A percentile compares a stretch with the other conserved stretches of the same genome.
Evolutionary conservation across 2,113 vertebrate species (phyloP).

Genomic region (Crotalus tigris): DNA sequence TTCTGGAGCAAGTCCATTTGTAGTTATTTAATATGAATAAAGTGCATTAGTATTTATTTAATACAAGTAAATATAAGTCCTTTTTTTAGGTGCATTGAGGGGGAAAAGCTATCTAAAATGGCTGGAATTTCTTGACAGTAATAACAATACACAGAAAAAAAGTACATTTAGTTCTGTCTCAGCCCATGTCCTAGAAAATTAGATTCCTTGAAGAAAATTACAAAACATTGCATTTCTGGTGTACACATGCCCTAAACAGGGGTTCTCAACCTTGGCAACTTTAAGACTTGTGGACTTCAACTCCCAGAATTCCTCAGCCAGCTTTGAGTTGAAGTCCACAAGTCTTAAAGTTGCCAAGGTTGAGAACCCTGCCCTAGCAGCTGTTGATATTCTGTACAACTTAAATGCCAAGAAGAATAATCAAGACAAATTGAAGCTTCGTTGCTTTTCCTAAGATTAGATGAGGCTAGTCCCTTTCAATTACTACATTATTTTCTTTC

Average conservation of each 20-base stretch:
- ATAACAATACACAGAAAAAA: not conserved
- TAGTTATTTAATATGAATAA: not conserved
- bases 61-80: not conserved
- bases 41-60: not conserved
- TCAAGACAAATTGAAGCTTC: not conserved
- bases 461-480: not conserved
- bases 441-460: constrained; percentile 3
- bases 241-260: not conserved
- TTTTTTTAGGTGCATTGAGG: not conserved
- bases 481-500: constrained; percentile 13
- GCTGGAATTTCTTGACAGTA: not conserved
- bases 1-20: not conserved
- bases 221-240: not conserved
- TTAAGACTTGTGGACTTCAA: too few relatives aligned
- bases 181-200: not conserved
- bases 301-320: too few relatives aligned
- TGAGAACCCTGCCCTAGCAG: not conserved
- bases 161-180: not conserved
- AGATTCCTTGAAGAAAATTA: not conserved
- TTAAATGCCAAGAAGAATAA: not conserved
- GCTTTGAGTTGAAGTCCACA: too few relatives aligned
- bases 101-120: not conserved
- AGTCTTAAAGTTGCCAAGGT: too few relatives aligned
- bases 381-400: not conserved
- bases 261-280: too few relatives aligned